These are phyloP conservation scores for Naso thynnoides DNA, from an alignment of 2,797 vertebrate species.

Conservation along the genomic window DNA sequence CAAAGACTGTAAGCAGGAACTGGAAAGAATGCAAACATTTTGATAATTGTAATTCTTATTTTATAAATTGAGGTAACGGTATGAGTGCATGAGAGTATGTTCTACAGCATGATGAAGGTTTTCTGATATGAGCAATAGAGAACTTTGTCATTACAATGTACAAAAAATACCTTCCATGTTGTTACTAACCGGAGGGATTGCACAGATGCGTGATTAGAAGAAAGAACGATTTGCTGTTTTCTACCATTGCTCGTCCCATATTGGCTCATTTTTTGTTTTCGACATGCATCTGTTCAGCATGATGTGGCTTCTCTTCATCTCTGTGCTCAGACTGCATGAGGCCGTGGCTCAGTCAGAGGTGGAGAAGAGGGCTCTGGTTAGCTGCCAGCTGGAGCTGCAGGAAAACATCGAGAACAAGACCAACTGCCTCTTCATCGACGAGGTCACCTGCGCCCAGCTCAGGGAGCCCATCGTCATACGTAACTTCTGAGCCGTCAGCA, in stretches of 20 bases:
- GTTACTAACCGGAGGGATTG: background rate
- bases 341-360: conserved; percentile 80
- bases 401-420: conserved; percentile 89
- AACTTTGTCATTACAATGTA: background rate
- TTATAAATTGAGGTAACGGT: background rate
- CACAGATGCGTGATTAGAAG: background rate
- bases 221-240: background rate
- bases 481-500: conserved; percentile 77
- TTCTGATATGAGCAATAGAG: background rate
- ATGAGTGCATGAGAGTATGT: background rate
- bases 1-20: background rate
- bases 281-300: background rate
- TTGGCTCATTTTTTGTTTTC: background rate
- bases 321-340: conserved; percentile 83
- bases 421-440: conserved; percentile 91
- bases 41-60: background rate
- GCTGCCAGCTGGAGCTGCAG: conserved; percentile 88
- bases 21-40: background rate
- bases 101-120: background rate
- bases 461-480: conserved; percentile 85
- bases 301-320: conserved; percentile 8
- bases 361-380: conserved; percentile 83
- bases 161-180: background rate
- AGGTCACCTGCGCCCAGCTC: conserved; percentile 90
- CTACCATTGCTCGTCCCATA: background rate